These are phyloP conservation scores for Agapornis roseicollis DNA, from an alignment of 2,113 vertebrate genomes.

Conservation along the genomic window DNA sequence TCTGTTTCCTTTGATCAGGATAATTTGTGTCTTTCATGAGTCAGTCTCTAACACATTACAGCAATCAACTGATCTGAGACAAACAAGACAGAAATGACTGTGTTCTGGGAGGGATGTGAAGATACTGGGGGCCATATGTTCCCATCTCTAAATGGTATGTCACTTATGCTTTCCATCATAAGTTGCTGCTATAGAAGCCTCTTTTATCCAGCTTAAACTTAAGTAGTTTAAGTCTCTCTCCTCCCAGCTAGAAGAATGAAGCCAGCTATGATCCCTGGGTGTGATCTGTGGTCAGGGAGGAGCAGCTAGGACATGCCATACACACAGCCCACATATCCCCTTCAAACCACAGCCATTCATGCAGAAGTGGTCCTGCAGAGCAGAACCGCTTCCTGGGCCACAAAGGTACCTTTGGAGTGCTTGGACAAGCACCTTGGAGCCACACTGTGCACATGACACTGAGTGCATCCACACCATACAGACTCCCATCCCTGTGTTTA, in stretches of 20 bases:
- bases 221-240: not conserved
- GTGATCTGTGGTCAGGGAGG: not conserved
- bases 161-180: not conserved
- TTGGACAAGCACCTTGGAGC: fast-evolving
- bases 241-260: not conserved
- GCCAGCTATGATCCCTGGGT: not conserved
- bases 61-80: not conserved
- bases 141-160: not conserved
- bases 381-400: not conserved
- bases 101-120: not conserved
- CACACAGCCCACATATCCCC: not conserved
- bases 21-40: not conserved
- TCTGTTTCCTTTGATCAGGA: not conserved
- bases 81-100: not conserved
- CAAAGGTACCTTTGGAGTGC: not conserved
- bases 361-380: not conserved
- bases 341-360: not conserved
- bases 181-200: not conserved
- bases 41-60: not conserved
- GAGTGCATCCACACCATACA: fast-evolving
- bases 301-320: conserved; percentile 1
- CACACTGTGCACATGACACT: fast-evolving
- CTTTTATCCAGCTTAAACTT: not conserved
- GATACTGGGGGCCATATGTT: not conserved
- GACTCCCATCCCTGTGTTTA: not conserved